phyloP scores from a whole-genome alignment of 2,113 vertebrate species.

The Thalassoma bifasciatum region DNA sequence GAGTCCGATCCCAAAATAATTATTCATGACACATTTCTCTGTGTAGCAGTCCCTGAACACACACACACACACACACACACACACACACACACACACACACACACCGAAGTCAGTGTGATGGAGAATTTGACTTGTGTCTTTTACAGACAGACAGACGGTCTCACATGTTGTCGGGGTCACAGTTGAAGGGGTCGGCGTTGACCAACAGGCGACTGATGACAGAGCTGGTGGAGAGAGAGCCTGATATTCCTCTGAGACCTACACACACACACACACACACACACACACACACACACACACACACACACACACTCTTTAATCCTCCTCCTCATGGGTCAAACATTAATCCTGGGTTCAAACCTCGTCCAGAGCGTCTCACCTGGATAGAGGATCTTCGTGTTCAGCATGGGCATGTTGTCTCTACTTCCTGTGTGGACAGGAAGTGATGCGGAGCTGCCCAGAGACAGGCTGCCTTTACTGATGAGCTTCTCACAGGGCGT shows the following conservation, averaged over 20 bases:
- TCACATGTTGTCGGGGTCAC: conserved; percentile 95
- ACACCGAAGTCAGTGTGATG: not conserved
- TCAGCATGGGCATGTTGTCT: conserved; percentile 90
- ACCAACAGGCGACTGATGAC: conserved; percentile 93
- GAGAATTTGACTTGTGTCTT: too few species aligned
- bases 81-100: too few species aligned
- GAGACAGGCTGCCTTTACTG: conserved; percentile 82
- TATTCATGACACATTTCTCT: conserved; percentile 97
- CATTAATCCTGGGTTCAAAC: too few species aligned
- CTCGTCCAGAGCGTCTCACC: conserved; percentile 79
- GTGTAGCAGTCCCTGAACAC: conserved; percentile 88
- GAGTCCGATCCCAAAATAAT: conserved; percentile 95
- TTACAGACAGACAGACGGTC: conserved; percentile 66
- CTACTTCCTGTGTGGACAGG: conserved; percentile 89
- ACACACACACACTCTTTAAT: too few species aligned
- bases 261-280: conserved; percentile 23
- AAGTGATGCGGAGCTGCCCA: conserved; percentile 88
- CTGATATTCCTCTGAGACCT: conserved; percentile 90
- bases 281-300: not conserved
- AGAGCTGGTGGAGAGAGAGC: conserved; percentile 90
- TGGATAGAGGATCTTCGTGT: conserved; percentile 91
- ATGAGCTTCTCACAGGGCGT: conserved; percentile 92
- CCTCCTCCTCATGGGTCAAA: too few species aligned
- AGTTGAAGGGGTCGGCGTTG: conserved; percentile 92
- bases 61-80: conserved; percentile 19